phyloP scores from a whole-genome alignment of 37 sponge, comb jelly and placozoan species.

The Oopsacas minuta region DNA sequence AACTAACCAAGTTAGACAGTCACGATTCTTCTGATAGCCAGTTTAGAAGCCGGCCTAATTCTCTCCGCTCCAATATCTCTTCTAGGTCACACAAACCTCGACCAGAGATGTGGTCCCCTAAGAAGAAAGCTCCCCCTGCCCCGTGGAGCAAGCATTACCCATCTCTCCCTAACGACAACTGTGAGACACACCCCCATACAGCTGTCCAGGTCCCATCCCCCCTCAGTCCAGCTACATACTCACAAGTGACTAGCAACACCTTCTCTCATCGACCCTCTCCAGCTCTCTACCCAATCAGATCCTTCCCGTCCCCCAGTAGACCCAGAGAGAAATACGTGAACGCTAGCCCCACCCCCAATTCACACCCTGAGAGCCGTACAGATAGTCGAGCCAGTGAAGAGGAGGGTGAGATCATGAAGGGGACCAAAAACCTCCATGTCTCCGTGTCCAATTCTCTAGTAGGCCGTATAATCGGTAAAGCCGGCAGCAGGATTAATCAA shows the following conservation, averaged over 20 bases:
- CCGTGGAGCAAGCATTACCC: constrained; percentile 16
- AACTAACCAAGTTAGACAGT: not conserved
- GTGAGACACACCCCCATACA: not conserved
- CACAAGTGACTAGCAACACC: constrained; percentile 1
- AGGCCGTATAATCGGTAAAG: constrained; percentile 73
- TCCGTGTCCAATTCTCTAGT: constrained; percentile 61
- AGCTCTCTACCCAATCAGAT: not conserved
- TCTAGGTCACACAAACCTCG: not conserved
- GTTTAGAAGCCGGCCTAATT: not conserved
- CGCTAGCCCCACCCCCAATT: not conserved
- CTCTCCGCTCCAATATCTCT: not conserved
- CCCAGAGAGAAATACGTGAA: not conserved
- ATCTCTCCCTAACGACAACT: not conserved
- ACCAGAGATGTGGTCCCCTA: not conserved
- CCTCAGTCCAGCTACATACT: constrained; percentile 6
- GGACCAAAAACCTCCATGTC: constrained; percentile 39
- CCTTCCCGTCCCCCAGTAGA: not conserved
- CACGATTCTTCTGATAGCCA: not conserved
- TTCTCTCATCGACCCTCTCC: not conserved
- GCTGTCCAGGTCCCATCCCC: not conserved
- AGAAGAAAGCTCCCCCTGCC: not conserved
- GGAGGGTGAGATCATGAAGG: not conserved
- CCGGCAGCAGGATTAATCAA: constrained; percentile 68
- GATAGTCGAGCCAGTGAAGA: not conserved
- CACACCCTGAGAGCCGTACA: not conserved